phyloP scores from a whole-genome alignment of 2,888 invertebrate genomes.

The Acleris emargana region DNA sequence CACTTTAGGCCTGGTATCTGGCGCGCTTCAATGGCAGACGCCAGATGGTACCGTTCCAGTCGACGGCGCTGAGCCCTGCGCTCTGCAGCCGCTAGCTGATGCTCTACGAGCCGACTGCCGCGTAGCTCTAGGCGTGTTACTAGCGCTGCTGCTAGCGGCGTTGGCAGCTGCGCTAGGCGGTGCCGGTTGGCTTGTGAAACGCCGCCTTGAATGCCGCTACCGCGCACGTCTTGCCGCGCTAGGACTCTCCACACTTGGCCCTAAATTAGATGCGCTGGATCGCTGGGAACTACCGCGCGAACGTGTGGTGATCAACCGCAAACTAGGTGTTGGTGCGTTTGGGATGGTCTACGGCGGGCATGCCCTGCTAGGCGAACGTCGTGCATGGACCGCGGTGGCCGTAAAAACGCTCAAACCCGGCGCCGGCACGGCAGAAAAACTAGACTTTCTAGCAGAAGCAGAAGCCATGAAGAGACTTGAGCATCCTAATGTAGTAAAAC shows the following conservation, averaged over 20 bases:
- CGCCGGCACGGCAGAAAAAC: constrained; percentile 92
- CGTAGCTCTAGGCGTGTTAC: constrained; percentile 84
- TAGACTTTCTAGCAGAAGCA: constrained; percentile 96
- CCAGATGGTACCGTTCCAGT: constrained; percentile 84
- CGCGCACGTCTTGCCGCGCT: constrained; percentile 62
- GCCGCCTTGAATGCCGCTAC: constrained; percentile 63
- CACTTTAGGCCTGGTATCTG: constrained; percentile 87
- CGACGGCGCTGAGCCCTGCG: constrained; percentile 88
- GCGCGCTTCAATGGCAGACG: constrained; percentile 87
- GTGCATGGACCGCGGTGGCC: constrained; percentile 92
- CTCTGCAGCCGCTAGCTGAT: constrained; percentile 87
- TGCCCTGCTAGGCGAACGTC: constrained; percentile 84
- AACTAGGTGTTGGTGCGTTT: constrained; percentile 95
- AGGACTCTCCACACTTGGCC: constrained; percentile 60
- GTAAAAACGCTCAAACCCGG: constrained; percentile 95
- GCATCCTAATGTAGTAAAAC: constrained; percentile 93
- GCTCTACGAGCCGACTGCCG: constrained; percentile 88
- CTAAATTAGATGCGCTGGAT: constrained; percentile 82
- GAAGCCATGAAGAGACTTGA: constrained; percentile 97
- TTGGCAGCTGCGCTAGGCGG: constrained; percentile 54
- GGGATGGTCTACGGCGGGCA: constrained; percentile 97
- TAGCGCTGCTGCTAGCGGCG: constrained; percentile 51
- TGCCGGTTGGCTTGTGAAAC: constrained; percentile 58
- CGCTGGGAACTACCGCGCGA: constrained; percentile 95
- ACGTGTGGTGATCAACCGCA: constrained; percentile 92